Percentiles rank a stretch among this genome's conserved stretches.
These are phyloP conservation scores for Benthosema pterotum DNA, from an alignment of 2,797 vertebrate species.

Conservation along the genomic window DNA sequence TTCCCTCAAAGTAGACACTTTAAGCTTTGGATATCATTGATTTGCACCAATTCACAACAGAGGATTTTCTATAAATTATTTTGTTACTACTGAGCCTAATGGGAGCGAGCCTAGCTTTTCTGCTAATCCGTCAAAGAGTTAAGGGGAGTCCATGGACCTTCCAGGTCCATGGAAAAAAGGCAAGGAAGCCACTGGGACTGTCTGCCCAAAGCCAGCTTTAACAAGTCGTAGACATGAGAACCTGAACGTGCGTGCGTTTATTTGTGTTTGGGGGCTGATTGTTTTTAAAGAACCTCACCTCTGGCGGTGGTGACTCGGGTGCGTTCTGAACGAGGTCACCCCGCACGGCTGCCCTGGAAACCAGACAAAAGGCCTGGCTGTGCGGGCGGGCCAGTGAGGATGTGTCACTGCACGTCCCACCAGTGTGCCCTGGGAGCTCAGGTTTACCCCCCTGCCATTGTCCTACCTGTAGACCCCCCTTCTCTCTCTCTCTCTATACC, in stretches of 20 bases:
- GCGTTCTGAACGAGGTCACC: slow-evolving; percentile 5
- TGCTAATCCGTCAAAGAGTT: too few relatives aligned
- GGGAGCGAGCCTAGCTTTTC: too few relatives aligned
- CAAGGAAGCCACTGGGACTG: too few relatives aligned
- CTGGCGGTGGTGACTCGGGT: neutral
- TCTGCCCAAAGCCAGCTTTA: too few relatives aligned
- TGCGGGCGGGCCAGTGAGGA: neutral
- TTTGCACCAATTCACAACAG: too few relatives aligned
- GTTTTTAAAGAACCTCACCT: neutral
- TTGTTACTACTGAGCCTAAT: too few relatives aligned
- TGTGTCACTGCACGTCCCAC: neutral
- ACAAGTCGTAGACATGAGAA: neutral
- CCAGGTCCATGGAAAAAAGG: too few relatives aligned
- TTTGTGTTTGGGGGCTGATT: too few relatives aligned
- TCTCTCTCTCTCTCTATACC: neutral
- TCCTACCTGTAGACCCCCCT: neutral
- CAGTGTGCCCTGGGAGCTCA: neutral
- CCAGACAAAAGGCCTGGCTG: neutral
- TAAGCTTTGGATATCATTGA: too few relatives aligned
- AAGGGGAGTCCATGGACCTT: too few relatives aligned
- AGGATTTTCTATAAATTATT: too few relatives aligned
- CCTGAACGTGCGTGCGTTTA: neutral
- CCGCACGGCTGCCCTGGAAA: neutral
- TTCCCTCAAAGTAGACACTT: too few relatives aligned
- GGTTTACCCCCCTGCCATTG: slow-evolving; percentile 2